Base-by-base conservation (phyloP, 2,888 invertebrate genomes). In the Tetheella fluctuosa region DNA sequence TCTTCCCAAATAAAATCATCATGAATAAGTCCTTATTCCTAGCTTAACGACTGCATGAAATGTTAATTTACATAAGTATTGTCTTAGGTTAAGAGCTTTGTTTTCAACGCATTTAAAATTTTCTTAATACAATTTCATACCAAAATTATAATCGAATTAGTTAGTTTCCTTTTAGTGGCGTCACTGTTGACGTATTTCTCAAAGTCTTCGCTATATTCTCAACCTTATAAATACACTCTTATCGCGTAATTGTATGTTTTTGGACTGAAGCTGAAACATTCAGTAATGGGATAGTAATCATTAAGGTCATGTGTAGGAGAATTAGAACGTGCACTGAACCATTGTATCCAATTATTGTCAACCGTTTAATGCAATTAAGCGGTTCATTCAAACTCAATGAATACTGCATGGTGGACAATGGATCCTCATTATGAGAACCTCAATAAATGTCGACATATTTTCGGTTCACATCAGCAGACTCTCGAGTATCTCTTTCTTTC, bases 331-430 rank as follows among this genome's bases (percentile, higher is more conserved):
- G 5, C 1, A 3, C 37, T 34, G 34, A 15, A 13, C 13, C 3
- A 39, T 39, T 39, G 39, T 39, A n/a, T n/a, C n/a, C 39, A 39
- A 34, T 39, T n/a, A 5, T 37, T n/a, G n/a, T n/a, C n/a, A n/a
- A 39, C n/a, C 39, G 39, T n/a, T 39, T 37, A 37, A 37, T 39
- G 39, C 39, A 39, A 39, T n/a, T 39, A 15, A 4, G 30, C 5
- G 13, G 39, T n/a, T 39, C n/a, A n/a, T 39, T 39, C 39, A 39
- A n/a, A 39, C n/a, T n/a, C n/a, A 39, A 39, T 39, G 39, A 39
- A 39, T 39, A 15, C 37, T 37, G 37, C 15, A 39, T 39, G 7
- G 39, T 39, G 39, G 15, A 39, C n/a, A 39, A 39, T 39, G 39
- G n/a, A n/a, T n/a, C 6, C n/a, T 39, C 34, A 34, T 39, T 39